Evolutionary conservation across 2,113 vertebrate genomes (phyloP), one percentile per base, ranked within the genome.

Genomic region (Gnathonemus echidnorhynchus): DNA sequence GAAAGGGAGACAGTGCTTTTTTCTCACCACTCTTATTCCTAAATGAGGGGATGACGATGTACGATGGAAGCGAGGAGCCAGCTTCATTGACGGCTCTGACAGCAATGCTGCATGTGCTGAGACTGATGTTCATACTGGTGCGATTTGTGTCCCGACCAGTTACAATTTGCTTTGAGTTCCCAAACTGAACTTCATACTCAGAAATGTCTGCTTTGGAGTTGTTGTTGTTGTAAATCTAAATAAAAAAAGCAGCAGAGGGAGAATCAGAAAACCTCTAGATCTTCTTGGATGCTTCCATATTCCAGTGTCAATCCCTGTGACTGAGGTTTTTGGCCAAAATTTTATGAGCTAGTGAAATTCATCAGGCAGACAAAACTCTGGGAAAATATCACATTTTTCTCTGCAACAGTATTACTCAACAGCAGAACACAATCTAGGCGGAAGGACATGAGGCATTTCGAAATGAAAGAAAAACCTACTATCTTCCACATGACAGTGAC

Each of bases 401-500:
- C 74, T 80, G 74, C 74, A 7, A 42, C 74, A 77, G 70, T 77
- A 77, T n/a, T 17, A 35, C 70, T 77, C 15, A 39, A 19, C n/a
- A 13, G n/a, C n/a, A 70, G 62, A 1, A 70, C 15, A 1, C 17
- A 42, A 19, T 42, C 74, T 39, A 19, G 35, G 35, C 0, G 11
- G 35, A 80, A 80, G 15, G 17, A 42, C 15, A 7, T 0, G 15
- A 19, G 6, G 15, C 5, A n/a, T 85, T 85, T 85, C 15, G 83
- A 48, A 48, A 50, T 5, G 7, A 56, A 13, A 42, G 5, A 11
- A 88, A 31, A 52, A 50, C 93, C 49, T 92, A 95, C 95, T 46
- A 31, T 49, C 46, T 31, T 92, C 95, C 95, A 95, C 11, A 94
- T 6, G 0, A 95, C 88, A 50, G 93, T 93, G 42, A 95, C 70